Percentiles rank a stretch among this genome's conserved stretches.
Conservation (phyloP, 2,113 vertebrate genomes). For the Anarrhichthys ocellatus region DNA sequence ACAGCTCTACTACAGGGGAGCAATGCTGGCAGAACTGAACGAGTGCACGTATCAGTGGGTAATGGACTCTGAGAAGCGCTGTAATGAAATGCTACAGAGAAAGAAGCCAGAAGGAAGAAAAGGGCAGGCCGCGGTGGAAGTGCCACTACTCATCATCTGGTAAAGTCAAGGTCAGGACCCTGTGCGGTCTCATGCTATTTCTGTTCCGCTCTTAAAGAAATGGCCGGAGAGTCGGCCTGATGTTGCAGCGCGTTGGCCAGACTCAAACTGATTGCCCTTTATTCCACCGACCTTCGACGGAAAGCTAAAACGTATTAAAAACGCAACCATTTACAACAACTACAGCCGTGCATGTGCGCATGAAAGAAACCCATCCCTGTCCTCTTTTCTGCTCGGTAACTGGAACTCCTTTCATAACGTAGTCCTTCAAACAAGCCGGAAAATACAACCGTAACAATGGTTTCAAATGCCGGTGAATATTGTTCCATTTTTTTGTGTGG, state of each 20-base stretch:
- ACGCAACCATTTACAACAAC: background rate
- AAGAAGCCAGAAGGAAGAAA: slow-evolving; percentile 51
- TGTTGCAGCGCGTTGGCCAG: slow-evolving; percentile 10
- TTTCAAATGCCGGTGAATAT: slow-evolving; percentile 41
- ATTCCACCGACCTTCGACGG: slow-evolving; percentile 34
- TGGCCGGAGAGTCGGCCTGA: slow-evolving; percentile 32
- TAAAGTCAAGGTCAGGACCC: slow-evolving; percentile 62
- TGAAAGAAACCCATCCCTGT: background rate
- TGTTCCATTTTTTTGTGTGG: background rate
- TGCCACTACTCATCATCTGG: slow-evolving; percentile 66
- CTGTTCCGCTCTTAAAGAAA: slow-evolving; percentile 56
- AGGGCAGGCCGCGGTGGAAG: slow-evolving; percentile 48
- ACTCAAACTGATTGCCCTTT: slow-evolving; percentile 34
- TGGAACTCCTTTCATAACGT: slow-evolving; percentile 11
- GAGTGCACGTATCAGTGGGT: slow-evolving; percentile 56
- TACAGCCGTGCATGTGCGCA: background rate
- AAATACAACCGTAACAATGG: slow-evolving; percentile 17
- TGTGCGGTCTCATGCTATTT: slow-evolving; percentile 46
- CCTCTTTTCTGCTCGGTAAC: background rate
- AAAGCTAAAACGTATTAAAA: slow-evolving; percentile 1
- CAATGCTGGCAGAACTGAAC: slow-evolving; percentile 35
- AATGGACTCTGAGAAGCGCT: slow-evolving; percentile 67
- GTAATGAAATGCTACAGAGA: slow-evolving; percentile 56
- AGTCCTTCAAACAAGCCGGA: background rate
- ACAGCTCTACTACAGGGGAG: slow-evolving; percentile 14